These are phyloP conservation scores for Seira ritae DNA, from an alignment of 2,888 invertebrate genomes.

Conservation along the genomic window DNA sequence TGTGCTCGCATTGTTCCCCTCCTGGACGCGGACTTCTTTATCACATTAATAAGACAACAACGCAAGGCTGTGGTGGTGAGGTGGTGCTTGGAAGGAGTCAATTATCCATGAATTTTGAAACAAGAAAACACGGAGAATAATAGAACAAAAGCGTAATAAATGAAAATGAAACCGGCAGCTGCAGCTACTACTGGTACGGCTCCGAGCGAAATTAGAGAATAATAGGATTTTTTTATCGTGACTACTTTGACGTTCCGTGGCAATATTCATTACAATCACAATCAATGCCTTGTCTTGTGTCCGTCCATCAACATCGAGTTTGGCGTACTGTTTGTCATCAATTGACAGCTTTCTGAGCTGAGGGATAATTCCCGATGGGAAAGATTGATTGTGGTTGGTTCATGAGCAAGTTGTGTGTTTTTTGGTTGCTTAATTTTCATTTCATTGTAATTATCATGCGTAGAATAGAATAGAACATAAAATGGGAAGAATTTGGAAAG, in stretches of 20 bases:
- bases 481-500: conserved; percentile 26
- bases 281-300: conserved; percentile 30
- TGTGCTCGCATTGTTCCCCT: neutral
- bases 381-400: neutral
- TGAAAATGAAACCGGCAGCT: conserved; percentile 38
- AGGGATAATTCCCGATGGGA: neutral
- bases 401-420: no score
- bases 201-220: conserved; percentile 25
- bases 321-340: neutral
- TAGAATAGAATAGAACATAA: no score
- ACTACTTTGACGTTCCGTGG: conserved; percentile 52
- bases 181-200: conserved; percentile 24
- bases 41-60: conserved; percentile 40
- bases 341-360: neutral
- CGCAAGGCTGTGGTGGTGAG: conserved; percentile 32
- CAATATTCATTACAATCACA: conserved; percentile 46
- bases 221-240: conserved; percentile 38
- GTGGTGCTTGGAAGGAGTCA: conserved; percentile 48
- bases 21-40: no score
- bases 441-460: no score
- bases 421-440: neutral
- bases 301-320: conserved; percentile 26
- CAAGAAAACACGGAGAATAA: conserved; percentile 40
- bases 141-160: conserved; percentile 40
- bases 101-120: conserved; percentile 59